These are phyloP conservation scores for Nasonia giraulti DNA, from an alignment of 1,140 invertebrate genomes.

Conservation along the genomic window DNA sequence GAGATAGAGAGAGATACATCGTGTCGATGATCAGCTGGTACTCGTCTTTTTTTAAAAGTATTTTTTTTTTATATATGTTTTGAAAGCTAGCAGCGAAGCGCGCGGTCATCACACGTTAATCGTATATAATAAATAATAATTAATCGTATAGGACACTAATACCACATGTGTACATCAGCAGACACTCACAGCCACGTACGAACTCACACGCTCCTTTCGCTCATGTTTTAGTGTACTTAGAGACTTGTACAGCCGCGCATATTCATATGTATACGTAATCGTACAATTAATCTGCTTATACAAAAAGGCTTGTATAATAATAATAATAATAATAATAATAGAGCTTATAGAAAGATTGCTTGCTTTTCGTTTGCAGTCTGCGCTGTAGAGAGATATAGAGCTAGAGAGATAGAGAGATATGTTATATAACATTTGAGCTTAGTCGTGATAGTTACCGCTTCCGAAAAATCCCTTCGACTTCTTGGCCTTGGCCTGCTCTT, in stretches of 20 bases:
- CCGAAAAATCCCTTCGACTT: slow-evolving; percentile 83
- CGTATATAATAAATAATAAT: neutral
- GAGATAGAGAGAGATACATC: slow-evolving; percentile 48
- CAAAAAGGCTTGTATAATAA: too few species aligned
- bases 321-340: too few species aligned
- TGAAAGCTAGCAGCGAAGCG: slow-evolving; percentile 20
- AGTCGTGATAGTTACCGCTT: slow-evolving; percentile 81
- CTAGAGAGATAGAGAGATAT: neutral
- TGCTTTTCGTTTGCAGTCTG: too few species aligned
- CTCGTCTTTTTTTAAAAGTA: neutral
- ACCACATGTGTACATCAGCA: too few species aligned
- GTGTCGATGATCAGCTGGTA: slow-evolving; percentile 35
- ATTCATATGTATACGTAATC: too few species aligned
- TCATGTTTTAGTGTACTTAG: neutral
- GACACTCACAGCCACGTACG: neutral
- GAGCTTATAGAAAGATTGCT: too few species aligned
- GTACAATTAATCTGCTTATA: too few species aligned
- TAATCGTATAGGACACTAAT: too few species aligned
- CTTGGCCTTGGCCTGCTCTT: slow-evolving; percentile 77
- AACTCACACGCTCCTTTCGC: neutral
- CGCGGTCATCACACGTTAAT: neutral
- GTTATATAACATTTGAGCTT: slow-evolving; percentile 29
- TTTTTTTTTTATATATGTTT: slow-evolving; percentile 34
- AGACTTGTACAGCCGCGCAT: neutral
- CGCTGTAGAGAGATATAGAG: neutral